These are phyloP conservation scores for Aspidiotus destructor DNA, from an alignment of 2,888 invertebrate species.

Conservation along the genomic window DNA sequence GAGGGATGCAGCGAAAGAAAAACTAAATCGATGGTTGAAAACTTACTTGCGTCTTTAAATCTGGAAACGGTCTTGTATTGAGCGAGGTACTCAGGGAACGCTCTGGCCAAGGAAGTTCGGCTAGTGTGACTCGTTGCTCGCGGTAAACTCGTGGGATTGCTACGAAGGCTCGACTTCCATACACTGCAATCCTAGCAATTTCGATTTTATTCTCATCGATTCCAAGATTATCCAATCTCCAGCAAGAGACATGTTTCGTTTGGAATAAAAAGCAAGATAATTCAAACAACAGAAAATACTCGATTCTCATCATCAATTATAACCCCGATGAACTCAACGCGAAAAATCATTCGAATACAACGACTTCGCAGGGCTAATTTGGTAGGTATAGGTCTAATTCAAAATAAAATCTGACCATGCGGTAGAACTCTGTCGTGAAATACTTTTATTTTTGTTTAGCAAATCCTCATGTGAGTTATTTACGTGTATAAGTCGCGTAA, in stretches of 20 bases:
- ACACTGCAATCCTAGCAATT: conserved; percentile 39
- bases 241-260: neutral
- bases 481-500: too few relatives aligned
- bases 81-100: conserved; percentile 21
- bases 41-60: conserved; percentile 4
- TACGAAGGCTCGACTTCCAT: conserved; percentile 43
- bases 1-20: conserved; percentile 8
- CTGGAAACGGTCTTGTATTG: conserved; percentile 18
- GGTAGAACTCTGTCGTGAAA: too few relatives aligned
- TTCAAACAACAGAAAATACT: too few relatives aligned
- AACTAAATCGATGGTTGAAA: neutral
- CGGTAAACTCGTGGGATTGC: conserved; percentile 42
- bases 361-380: too few relatives aligned
- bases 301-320: too few relatives aligned
- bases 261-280: too few relatives aligned
- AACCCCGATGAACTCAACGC: too few relatives aligned
- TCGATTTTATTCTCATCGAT: conserved; percentile 19
- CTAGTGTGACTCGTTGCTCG: conserved; percentile 39
- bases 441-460: too few relatives aligned
- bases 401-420: too few relatives aligned
- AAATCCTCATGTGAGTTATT: too few relatives aligned
- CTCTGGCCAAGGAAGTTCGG: conserved; percentile 43
- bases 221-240: conserved; percentile 12
- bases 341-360: too few relatives aligned
- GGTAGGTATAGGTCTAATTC: too few relatives aligned